phyloP scores from a whole-genome alignment of 2,797 vertebrate genomes.

The Percopsis omiscomaycus region DNA sequence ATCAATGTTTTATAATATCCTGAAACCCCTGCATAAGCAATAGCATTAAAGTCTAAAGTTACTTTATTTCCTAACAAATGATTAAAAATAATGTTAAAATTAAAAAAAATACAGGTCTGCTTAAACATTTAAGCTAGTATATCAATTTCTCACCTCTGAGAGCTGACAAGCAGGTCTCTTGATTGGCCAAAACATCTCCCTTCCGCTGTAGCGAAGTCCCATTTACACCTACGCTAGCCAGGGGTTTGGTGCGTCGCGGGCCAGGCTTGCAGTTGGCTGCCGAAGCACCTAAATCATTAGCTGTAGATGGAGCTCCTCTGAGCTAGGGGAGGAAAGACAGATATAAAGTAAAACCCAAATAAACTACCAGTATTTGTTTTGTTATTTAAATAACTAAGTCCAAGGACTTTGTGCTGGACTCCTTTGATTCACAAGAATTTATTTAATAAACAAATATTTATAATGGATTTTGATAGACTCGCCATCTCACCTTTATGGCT shows the following conservation, averaged over 20 bases:
- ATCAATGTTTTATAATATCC: no score
- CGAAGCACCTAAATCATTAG: slow-evolving; percentile 63
- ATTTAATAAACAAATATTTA: neutral
- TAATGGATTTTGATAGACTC: neutral
- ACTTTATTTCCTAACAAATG: no score
- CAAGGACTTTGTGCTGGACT: no score
- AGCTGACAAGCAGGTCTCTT: slow-evolving; percentile 79
- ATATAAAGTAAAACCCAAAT: neutral
- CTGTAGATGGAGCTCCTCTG: slow-evolving; percentile 59
- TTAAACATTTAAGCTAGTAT: neutral
- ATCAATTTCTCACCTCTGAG: slow-evolving; percentile 74
- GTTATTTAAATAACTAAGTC: neutral
- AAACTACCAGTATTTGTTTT: neutral
- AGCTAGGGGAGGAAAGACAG: slow-evolving; percentile 64
- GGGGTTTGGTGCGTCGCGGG: slow-evolving; percentile 72
- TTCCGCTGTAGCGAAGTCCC: slow-evolving; percentile 76
- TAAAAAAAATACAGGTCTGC: no score
- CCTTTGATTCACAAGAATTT: neutral
- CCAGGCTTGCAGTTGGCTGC: slow-evolving; percentile 74
- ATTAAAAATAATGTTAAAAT: no score
- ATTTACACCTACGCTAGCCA: slow-evolving; percentile 62
- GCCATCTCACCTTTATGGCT: slow-evolving; percentile 78
- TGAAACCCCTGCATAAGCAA: no score
- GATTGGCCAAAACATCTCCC: slow-evolving; percentile 82
- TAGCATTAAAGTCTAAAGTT: no score